A percentile compares a stretch with the other conserved stretches of the same genome.
phyloP scores from a whole-genome alignment of 2,113 vertebrate genomes.

The Atrichornis clamosus region DNA sequence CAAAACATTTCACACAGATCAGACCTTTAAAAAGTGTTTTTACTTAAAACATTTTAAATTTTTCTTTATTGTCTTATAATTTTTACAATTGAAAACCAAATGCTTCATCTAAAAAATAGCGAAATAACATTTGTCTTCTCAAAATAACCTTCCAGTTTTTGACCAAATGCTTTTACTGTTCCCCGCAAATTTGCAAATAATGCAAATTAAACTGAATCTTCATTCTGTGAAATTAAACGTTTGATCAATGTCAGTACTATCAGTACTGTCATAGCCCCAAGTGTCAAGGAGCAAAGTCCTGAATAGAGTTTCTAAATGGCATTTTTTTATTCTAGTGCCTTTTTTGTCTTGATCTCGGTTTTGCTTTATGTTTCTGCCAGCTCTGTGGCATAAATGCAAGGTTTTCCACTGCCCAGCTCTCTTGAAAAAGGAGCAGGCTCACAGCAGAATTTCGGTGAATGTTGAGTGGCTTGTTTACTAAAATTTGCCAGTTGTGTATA shows the following conservation, averaged over 20 bases:
- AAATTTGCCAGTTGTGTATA: not conserved
- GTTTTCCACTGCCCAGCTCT: not conserved
- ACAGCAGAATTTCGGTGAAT: not conserved
- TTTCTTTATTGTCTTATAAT: not conserved
- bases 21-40: not conserved
- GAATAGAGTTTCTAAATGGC: not conserved
- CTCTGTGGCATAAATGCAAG: not conserved
- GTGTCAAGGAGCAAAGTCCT: not conserved
- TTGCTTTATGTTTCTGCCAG: not conserved
- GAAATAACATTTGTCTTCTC: not conserved
- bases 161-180: not conserved
- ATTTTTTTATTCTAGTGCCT: not conserved
- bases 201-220: not conserved
- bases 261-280: not conserved
- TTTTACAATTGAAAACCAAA: not conserved
- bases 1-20: not conserved
- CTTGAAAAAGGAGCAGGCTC: not conserved
- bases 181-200: not conserved
- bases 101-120: not conserved
- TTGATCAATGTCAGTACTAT: not conserved
- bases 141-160: not conserved
- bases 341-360: not conserved
- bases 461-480: slow-evolving; percentile 33
- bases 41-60: not conserved
- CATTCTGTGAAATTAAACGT: not conserved